Evolutionary conservation across 2,888 invertebrate species (phyloP), one percentile per base, ranked within the genome.

Genomic region (Heliconius charithonia): DNA sequence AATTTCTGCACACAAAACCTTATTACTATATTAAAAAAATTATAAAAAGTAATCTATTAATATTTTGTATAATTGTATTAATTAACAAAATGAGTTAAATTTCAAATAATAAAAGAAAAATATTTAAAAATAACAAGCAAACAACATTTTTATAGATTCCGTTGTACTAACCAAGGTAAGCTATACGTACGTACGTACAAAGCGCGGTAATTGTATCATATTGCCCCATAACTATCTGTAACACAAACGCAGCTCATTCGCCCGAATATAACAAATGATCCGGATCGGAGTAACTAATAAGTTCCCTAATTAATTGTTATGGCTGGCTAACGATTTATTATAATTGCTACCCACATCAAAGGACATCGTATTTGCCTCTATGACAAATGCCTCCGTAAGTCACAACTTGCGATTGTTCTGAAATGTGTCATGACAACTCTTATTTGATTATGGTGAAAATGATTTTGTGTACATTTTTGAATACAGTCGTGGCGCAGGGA

Each of bases 271-370:
- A 87, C 85, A 85, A 88, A 89, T 85, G 86, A 86, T 79, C 79
- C 82, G 81, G 78, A 83, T 78, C 81, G 79, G 69, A 79, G 70
- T 84, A 81, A 81, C 87, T 87, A 90, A 90, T 90, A 91, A 89
- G 86, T 88, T 88, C 84, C 85, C 85, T 91, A 90, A 91, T 91
- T 91, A 91, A 92, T 91, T 90, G 91, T 89, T 90, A 91, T 88
- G 87, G 87, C 87, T 81, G 83, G 83, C 84, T 84, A 83, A 80
- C 83, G 83, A 86, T 85, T 84, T 81, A 81, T 81, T 81, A 78
- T 80, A 81, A 80, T 80, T 78, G 78, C 78, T 73, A 59, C 73
- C 78, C 76, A 80, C 81, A 80, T 81, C 80, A 81, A 81, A 81
- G 75, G 74, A 76, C 78, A 41, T n/a, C 62, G 65, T 72, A 70